These are phyloP conservation scores for Dexiosoma caninum DNA, from an alignment of 2,888 invertebrate species.

Conservation along the genomic window DNA sequence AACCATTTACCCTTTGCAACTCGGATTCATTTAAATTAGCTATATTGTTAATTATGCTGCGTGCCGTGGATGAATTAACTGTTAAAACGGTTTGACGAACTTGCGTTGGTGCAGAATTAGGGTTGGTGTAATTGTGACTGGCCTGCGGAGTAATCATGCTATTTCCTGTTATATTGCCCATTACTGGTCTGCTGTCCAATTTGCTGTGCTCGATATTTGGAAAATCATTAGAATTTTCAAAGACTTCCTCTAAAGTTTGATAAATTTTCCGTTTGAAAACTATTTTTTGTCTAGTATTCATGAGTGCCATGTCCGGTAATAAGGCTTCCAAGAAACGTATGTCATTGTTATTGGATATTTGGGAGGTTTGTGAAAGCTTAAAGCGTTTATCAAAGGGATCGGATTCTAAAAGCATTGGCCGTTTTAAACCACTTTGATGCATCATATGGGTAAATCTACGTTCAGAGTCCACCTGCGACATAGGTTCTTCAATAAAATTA, in stretches of 20 bases:
- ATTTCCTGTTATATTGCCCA: background rate
- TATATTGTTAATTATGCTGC: slow-evolving; percentile 57
- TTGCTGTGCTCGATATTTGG: slow-evolving; percentile 56
- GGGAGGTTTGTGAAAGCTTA: slow-evolving; percentile 3
- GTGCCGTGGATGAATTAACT: slow-evolving; percentile 47
- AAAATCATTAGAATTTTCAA: slow-evolving; percentile 65
- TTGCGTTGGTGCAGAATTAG: slow-evolving; percentile 4
- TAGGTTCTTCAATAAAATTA: slow-evolving; percentile 29
- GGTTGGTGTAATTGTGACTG: background rate
- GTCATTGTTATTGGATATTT: slow-evolving; percentile 57
- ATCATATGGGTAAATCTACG: slow-evolving; percentile 10
- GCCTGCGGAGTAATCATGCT: background rate
- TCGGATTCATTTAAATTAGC: slow-evolving; percentile 60
- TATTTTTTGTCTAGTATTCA: slow-evolving; percentile 68
- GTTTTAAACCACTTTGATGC: slow-evolving; percentile 24
- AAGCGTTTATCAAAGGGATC: slow-evolving; percentile 43
- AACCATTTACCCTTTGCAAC: slow-evolving; percentile 58
- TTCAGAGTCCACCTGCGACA: slow-evolving; percentile 13
- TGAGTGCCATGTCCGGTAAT: slow-evolving; percentile 66
- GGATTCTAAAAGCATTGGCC: slow-evolving; percentile 51
- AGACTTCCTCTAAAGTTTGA: slow-evolving; percentile 66
- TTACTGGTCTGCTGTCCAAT: background rate
- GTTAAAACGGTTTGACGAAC: slow-evolving; percentile 45
- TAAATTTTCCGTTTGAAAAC: slow-evolving; percentile 68
- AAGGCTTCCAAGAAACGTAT: slow-evolving; percentile 64